Base-by-base conservation (phyloP, 2,113 vertebrate species). In the Lutjanus erythropterus region DNA sequence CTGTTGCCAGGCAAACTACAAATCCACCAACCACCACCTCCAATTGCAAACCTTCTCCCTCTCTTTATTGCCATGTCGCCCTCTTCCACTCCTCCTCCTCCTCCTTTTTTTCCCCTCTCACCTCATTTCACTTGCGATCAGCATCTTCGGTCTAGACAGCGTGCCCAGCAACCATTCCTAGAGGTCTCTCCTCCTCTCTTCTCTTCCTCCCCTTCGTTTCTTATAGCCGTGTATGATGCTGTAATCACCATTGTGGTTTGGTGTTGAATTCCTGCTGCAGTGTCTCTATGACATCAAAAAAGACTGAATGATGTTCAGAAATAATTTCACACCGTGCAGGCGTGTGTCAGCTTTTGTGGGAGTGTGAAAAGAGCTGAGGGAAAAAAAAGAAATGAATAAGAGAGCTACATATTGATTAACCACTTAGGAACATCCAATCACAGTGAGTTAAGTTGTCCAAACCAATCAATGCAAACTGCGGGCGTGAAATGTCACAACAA, bases 1-100 rank as follows among this genome's bases (percentile, higher is more conserved):
- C 92, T 94, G 93, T 95, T 94, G 83, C 87, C 82, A 90, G 90
- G 94, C 92, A 94, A 86, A 91, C 44, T 61, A 78, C 31, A 62
- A 75, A 29, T 60, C 70, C 52, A 39, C 67, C 84, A 83, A 66
- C 75, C 69, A 74, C 77, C 71, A 66, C 85, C 72, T 80, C 82
- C 73, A 86, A 75, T 77, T 44, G 69, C 46, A 60, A 68, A 66
- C 64, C 53, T 55, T 71, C 75, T 59, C 60, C 42, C 47, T 71
- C 33, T 49, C 75, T 83, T 79, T 65, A 61, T 50, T 78, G 56
- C 69, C 41, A 71, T 58, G 58, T 50, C 47, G 16, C 41, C 64
- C 74, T 84, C 78, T 52, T 76, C 47, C 72, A 5, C 80, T 84
- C 75, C 37, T 71, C 60, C 61, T 68, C 69, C 27, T 21, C 35